Evolutionary conservation across 2,113 vertebrate species (phyloP), one percentile per base, ranked within the genome.

Genomic region (Pedetes capensis): DNA sequence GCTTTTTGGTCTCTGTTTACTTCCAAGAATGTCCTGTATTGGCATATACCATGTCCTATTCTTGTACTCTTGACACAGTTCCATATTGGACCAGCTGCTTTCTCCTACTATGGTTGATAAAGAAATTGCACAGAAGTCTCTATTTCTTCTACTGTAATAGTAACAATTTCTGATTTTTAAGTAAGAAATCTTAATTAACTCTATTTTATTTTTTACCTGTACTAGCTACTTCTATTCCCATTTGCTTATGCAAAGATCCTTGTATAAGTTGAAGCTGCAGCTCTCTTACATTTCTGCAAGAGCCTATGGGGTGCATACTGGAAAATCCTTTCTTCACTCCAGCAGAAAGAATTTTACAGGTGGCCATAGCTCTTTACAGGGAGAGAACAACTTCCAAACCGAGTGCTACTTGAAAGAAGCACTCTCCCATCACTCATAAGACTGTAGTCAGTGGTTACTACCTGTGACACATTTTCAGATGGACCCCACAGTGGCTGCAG

Each of bases 391-490:
- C 96, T 97, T 91, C 81, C 22, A 88, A 95, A 61, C 61, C 2
- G 6, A 93, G 71, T 68, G 63, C 82, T 88, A 37, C 85, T 92
- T 89, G 76, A 96, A 95, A 89, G 86, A 85, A 55, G 37, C 79
- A 88, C 72, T 94, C 64, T 37, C 64, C 49, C 20, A 32, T 66
- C 71, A 68, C 84, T 84, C 83, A 22, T 83, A 69, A 68, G 87
- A 78, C 94, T 66, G 59, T 76, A 85, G 66, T 90, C 72, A 42
- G 68, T 94, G 94, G 88, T 95, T 84, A 94, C 94, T 90, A 88
- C 88, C 94, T 79, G 78, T 90, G 72, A 93, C 91, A 96, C 95
- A 95, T 95, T 97, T 97, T 95, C 96, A 92, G 95, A 93, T 95
- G 85, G 96, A 96, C 88, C 95, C 88, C 94, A 94, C 91, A 88